These are phyloP conservation scores for Paramormyrops kingsleyae DNA, from an alignment of 2,113 vertebrate species.

Conservation along the genomic window DNA sequence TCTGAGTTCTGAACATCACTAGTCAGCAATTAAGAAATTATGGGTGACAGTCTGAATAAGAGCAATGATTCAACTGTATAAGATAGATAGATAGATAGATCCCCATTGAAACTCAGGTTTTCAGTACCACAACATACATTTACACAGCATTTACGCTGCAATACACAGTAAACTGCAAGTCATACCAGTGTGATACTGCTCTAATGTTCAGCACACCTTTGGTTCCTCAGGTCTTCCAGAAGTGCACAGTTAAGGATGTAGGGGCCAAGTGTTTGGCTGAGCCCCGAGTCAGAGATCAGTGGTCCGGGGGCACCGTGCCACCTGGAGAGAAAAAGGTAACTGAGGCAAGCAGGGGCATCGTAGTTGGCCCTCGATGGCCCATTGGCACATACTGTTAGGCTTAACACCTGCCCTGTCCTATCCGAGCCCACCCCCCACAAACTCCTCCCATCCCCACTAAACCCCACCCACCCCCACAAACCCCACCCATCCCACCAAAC, in stretches of 20 bases:
- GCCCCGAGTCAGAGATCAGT: conserved; percentile 83
- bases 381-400: not conserved
- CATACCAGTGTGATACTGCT: conserved; percentile 32
- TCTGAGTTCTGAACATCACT: not conserved
- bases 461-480: not conserved
- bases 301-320: conserved; percentile 70
- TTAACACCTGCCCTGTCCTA: not conserved
- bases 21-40: not conserved
- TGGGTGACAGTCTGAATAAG: not conserved
- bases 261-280: conserved; percentile 84
- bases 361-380: not conserved
- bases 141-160: not conserved
- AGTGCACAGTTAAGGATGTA: conserved; percentile 89
- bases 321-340: conserved; percentile 98
- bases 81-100: not conserved
- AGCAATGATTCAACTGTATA: not conserved
- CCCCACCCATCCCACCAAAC: not conserved
- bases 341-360: conserved; percentile 9
- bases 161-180: not conserved
- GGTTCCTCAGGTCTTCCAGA: conserved; percentile 95
- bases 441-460: not conserved
- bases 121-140: not conserved
- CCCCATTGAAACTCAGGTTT: not conserved
- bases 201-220: conserved; percentile 68
- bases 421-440: not conserved